Evolutionary conservation across 1,140 invertebrate genomes (phyloP), one percentile per base, ranked within the genome.

Genomic region (Sarcophaga peregrina): DNA sequence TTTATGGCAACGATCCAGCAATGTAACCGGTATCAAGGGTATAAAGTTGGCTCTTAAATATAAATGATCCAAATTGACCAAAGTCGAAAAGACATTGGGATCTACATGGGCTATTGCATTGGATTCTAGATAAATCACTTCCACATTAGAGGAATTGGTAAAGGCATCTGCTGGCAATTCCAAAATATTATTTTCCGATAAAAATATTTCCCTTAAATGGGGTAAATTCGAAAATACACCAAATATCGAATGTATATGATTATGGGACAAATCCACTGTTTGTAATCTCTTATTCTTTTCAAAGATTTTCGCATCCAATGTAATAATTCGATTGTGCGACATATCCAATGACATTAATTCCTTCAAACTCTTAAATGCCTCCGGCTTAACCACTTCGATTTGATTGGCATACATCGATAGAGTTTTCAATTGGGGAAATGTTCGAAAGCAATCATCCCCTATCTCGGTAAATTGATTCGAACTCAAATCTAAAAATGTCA

Each of bases 131-230:
- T 97, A 96, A 54, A 98, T 94, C 20, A 97, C 95, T 3, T 94
- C 93, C 17, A 98, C 91, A 78, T 94, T 94, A 0, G 92, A 89
- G 7, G 95, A 96, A 83, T 96, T 96, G 5, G 92, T 92, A 89
- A 98, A 98, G 11, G 96, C 95, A 84, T 96, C 94, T 6, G 94
- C 93, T 0, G 95, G 94, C 84, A 98, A 93, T 90, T 97, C 95
- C 1, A 97, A 90, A 75, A 98, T 95, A 89, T 97, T 97, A 87
- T 98, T 98, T 89, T 97, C 96, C 0, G 95, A 95, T n/a, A 98
- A 91, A 88, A 97, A 97, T 25, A 98, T 91, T 87, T 96, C 95
- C 54, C 94, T 92, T 4, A 98, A 90, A 82, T 96, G 94, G 0
- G 93, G 93, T 75, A 98, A 90, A 86, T 94, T 94, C 15, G 94